Conservation (phyloP, 2,113 vertebrate genomes). For the Psammodynastes pulverulentus region DNA sequence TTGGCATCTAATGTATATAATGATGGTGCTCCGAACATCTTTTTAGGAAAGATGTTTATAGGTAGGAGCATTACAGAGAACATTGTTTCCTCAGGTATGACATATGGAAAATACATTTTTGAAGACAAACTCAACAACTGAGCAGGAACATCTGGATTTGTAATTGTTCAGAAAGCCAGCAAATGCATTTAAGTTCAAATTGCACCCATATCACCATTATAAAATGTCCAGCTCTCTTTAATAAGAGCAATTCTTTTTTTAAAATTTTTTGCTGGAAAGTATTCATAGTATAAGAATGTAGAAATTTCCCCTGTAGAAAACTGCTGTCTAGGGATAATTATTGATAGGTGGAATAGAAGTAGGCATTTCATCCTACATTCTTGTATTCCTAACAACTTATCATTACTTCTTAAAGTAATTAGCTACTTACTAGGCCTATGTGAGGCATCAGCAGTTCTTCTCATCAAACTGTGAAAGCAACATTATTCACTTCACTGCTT, state of each 20-base stretch:
- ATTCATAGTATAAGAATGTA: not conserved
- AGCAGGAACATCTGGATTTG: not conserved
- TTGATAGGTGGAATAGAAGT: not conserved
- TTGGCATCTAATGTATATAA: not conserved
- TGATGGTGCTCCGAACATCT: rapidly evolving
- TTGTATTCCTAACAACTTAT: not conserved
- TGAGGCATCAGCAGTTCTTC: not conserved
- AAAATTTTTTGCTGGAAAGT: not conserved
- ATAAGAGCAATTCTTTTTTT: not conserved
- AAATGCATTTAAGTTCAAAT: not conserved
- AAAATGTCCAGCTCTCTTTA: not conserved
- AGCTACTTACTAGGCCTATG: not conserved
- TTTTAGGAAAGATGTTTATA: not conserved
- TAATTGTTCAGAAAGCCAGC: not conserved
- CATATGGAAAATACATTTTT: not conserved
- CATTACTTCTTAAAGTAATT: not conserved
- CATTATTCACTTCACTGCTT: not conserved
- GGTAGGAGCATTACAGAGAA: not conserved
- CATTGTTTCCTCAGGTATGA: not conserved
- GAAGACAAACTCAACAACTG: not conserved
- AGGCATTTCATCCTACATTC: not conserved
- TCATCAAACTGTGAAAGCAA: not conserved
- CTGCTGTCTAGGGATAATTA: not conserved
- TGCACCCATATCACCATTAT: not conserved
- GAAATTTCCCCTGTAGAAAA: not conserved